phyloP scores from a whole-genome alignment of 2,113 vertebrate genomes.

The Rhadina sibilatrix region DNA sequence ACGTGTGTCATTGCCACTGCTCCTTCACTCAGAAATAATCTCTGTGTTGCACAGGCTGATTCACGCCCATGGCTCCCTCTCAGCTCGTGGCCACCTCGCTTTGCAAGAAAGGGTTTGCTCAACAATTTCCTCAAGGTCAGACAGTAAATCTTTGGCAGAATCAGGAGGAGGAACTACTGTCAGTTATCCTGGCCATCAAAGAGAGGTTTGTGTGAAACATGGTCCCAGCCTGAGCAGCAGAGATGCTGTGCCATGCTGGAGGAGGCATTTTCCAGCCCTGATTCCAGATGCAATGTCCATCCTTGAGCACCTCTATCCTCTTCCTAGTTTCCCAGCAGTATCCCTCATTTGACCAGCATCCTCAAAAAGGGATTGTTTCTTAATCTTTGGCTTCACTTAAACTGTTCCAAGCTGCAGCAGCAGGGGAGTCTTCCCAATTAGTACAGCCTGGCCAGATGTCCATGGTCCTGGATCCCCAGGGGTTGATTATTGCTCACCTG shows the following conservation, averaged over 20 bases:
- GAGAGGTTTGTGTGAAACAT: not conserved
- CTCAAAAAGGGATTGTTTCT: not conserved
- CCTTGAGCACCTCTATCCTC: not conserved
- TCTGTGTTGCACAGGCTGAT: not conserved
- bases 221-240: not conserved
- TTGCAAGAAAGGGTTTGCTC: not conserved
- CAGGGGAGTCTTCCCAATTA: not conserved
- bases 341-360: not conserved
- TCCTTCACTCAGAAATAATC: not conserved
- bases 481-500: not conserved
- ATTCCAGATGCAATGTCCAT: constrained; percentile 4
- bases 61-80: not conserved
- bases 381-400: not conserved
- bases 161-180: not conserved
- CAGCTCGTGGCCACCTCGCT: not conserved
- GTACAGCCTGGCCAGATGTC: not conserved
- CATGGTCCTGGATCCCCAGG: not conserved
- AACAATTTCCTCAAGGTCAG: not conserved
- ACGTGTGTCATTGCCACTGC: not conserved
- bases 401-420: not conserved
- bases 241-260: not conserved
- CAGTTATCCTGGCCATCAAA: not conserved
- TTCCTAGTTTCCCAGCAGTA: not conserved
- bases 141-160: not conserved
- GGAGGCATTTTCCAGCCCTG: not conserved